phyloP scores from a whole-genome alignment of 2,797 vertebrate species.

The Cercopithecus hamlyni region DNA sequence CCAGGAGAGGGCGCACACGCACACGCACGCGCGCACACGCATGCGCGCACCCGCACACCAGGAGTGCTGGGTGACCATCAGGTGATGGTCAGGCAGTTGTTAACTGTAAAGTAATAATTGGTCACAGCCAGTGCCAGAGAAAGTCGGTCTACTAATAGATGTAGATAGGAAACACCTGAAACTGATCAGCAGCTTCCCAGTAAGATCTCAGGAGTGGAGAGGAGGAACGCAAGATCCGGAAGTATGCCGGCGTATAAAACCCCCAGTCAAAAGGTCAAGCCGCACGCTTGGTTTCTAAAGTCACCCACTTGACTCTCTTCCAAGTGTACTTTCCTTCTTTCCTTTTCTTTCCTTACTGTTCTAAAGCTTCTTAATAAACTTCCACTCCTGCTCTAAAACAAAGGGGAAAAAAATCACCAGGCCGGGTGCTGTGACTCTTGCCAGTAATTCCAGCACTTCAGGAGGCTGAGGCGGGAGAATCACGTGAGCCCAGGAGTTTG shows the following conservation, averaged over 20 bases:
- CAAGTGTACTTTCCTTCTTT: no score
- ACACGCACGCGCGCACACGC: no score
- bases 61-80: background rate
- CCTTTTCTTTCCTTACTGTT: no score
- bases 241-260: background rate
- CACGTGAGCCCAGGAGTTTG: no score
- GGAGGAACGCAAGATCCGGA: background rate
- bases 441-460: no score
- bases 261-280: background rate
- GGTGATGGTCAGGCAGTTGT: background rate
- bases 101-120: background rate
- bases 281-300: background rate
- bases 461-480: no score
- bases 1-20: background rate
- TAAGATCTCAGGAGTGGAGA: background rate
- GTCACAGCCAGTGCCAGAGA: background rate
- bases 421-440: no score
- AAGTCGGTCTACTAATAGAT: background rate
- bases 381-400: no score
- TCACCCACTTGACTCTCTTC: no score
- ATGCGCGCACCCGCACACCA: no score
- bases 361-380: no score
- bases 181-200: background rate
- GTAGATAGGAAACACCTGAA: background rate
- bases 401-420: no score